Evolutionary conservation across 2,888 invertebrate species (phyloP).

Genomic region (Uropetala carovei): DNA sequence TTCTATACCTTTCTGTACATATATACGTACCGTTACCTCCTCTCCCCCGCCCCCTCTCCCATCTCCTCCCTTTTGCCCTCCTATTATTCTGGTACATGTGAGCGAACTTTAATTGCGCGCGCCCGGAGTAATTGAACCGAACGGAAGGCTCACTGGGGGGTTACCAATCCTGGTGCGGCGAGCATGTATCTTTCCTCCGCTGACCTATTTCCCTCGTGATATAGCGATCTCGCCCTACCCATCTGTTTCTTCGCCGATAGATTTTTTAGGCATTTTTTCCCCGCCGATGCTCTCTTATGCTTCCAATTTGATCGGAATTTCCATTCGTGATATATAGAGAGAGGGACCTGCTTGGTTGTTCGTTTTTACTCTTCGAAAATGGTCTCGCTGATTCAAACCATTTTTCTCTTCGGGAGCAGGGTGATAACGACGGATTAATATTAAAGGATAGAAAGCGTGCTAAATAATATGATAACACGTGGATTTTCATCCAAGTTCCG

Average conservation of each 20-base stretch:
- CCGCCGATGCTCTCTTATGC: background rate
- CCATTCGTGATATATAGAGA: background rate
- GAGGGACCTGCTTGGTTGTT: too few species aligned
- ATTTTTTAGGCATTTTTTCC: background rate
- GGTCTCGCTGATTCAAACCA: too few species aligned
- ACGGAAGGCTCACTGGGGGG: background rate
- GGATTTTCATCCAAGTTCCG: too few species aligned
- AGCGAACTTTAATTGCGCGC: background rate
- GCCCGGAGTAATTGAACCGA: slow-evolving; percentile 7
- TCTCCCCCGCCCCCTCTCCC: background rate
- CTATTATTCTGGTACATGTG: background rate
- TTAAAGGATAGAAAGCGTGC: too few species aligned
- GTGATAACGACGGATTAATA: too few species aligned
- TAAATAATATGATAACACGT: too few species aligned
- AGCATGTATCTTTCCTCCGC: background rate
- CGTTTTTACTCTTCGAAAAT: too few species aligned
- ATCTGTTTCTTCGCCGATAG: background rate
- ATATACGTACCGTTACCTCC: too few species aligned
- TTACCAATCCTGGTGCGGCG: background rate
- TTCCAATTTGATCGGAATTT: background rate
- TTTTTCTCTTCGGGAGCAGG: too few species aligned
- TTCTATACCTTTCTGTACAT: too few species aligned
- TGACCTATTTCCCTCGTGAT: background rate
- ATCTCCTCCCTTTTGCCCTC: background rate
- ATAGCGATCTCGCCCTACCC: background rate